phyloP scores from a whole-genome alignment of 2,797 vertebrate species.

The Channallabes apus region DNA sequence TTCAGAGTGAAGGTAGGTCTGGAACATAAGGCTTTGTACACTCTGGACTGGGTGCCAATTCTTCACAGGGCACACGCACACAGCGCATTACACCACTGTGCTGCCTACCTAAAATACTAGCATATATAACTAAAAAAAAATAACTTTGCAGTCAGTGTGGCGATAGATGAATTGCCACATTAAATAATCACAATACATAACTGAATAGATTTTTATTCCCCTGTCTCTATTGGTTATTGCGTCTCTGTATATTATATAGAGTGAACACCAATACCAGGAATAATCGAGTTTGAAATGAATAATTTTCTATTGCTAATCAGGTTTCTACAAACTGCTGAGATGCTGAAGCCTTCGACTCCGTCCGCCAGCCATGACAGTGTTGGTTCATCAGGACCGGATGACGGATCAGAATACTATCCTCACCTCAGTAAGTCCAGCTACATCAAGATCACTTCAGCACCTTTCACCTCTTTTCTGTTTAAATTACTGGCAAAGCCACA shows the following conservation, averaged over 20 bases:
- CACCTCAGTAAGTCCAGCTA: conserved; percentile 77
- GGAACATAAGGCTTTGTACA: too few relatives aligned
- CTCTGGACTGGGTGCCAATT: neutral
- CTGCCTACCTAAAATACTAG: too few relatives aligned
- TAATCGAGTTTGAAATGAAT: neutral
- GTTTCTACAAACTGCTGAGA: conserved; percentile 91
- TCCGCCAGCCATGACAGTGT: conserved; percentile 86
- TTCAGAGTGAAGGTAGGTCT: too few relatives aligned
- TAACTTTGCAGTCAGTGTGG: too few relatives aligned
- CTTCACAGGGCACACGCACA: neutral
- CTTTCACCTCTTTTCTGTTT: neutral
- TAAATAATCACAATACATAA: too few relatives aligned
- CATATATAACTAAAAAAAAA: too few relatives aligned
- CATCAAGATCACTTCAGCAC: neutral
- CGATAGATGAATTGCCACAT: too few relatives aligned
- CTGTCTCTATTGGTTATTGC: neutral
- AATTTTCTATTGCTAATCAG: conserved; percentile 60
- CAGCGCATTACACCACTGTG: too few relatives aligned
- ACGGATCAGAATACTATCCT: conserved; percentile 89
- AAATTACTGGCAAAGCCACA: neutral
- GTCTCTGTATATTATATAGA: neutral
- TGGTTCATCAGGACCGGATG: conserved; percentile 79
- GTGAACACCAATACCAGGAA: too few relatives aligned
- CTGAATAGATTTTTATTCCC: too few relatives aligned
- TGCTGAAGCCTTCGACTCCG: conserved; percentile 90